These are phyloP conservation scores for Muscina levida DNA, from an alignment of 2,888 invertebrate species.

Conservation along the genomic window DNA sequence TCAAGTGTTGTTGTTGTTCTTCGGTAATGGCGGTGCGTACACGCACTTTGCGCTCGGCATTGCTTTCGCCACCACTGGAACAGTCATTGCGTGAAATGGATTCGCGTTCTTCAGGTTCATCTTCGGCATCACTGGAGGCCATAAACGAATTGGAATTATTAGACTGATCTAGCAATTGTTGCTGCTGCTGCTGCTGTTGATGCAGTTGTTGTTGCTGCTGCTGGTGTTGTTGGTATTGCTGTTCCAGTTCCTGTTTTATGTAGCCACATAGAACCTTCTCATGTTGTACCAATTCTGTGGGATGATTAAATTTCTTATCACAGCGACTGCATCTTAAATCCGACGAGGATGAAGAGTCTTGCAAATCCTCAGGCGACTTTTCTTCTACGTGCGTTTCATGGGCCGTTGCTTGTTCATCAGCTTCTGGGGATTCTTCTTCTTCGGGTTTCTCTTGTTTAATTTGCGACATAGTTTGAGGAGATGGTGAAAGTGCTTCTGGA, in stretches of 20 bases:
- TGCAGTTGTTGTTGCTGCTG: conserved; percentile 86
- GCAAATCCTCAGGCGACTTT: not conserved
- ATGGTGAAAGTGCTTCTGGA: conserved; percentile 34
- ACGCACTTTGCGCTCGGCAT: conserved; percentile 88
- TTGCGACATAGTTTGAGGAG: not conserved
- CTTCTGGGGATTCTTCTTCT: conserved; percentile 30
- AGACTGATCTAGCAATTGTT: conserved; percentile 78
- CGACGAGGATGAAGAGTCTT: conserved; percentile 35
- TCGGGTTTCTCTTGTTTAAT: conserved; percentile 52
- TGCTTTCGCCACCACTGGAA: conserved; percentile 80
- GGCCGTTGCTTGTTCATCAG: conserved; percentile 2
- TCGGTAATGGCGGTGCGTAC: conserved; percentile 97
- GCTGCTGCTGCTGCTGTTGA: conserved; percentile 83
- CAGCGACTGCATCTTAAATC: conserved; percentile 83
- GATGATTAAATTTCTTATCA: conserved; percentile 82
- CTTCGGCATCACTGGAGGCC: conserved; percentile 81
- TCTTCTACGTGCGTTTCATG: not conserved
- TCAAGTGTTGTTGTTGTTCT: conserved; percentile 93
- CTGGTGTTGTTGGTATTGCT: conserved; percentile 85
- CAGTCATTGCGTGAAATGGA: conserved; percentile 80
- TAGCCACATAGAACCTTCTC: conserved; percentile 84
- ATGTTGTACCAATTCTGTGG: conserved; percentile 85
- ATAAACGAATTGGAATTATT: conserved; percentile 67
- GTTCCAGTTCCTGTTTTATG: conserved; percentile 82
- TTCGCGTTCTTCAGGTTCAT: conserved; percentile 71